Base-by-base conservation (phyloP, 2,113 vertebrate genomes). In the Chitala chitala region DNA sequence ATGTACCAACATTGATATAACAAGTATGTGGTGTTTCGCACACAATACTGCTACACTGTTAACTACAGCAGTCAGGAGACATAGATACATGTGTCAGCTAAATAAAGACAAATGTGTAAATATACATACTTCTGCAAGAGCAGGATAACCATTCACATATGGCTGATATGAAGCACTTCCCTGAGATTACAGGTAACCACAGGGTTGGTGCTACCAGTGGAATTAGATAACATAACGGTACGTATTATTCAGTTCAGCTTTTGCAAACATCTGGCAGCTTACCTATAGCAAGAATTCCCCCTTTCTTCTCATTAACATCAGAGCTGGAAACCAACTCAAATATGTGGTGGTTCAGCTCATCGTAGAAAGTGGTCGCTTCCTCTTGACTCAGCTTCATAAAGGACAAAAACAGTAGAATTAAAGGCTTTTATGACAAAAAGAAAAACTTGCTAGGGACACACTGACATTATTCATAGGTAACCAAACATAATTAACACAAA, bases 281-380 rank as follows among this genome's bases (percentile, higher is more conserved):
- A 98, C 97, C 97, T 69, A 98, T 99, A 68, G 97, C 96, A 73
- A 99, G 91, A 84, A 99, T 99, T 69, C 97, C 97, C 33, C 97
- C 97, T 89, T 99, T 99, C 84, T 95, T 95, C 85, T 99, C 97
- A 61, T 95, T 99, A 58, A 95, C 94, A 89, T 99, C 97, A 3
- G 97, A 99, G 85, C 97, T 98, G 81, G 97, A 99, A 69, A 99
- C 97, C 87, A 99, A 85, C 85, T 98, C 97, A 86, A 98, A 99
- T 82, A 99, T 99, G 84, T 98, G 95, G 82, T 98, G 96, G 86
- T 99, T 99, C 71, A 99, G 85, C 81, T 98, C 96, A 86, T 99
- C 97, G 0, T 98, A 98, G 87, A 99, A 99, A 1, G 94, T 94
- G 3, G 97, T 99, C 20, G 96, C 94, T 80, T 99, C 97, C 83